These are phyloP conservation scores for Psylliodes chrysocephalus DNA, from an alignment of 2,888 invertebrate genomes.

Conservation along the genomic window DNA sequence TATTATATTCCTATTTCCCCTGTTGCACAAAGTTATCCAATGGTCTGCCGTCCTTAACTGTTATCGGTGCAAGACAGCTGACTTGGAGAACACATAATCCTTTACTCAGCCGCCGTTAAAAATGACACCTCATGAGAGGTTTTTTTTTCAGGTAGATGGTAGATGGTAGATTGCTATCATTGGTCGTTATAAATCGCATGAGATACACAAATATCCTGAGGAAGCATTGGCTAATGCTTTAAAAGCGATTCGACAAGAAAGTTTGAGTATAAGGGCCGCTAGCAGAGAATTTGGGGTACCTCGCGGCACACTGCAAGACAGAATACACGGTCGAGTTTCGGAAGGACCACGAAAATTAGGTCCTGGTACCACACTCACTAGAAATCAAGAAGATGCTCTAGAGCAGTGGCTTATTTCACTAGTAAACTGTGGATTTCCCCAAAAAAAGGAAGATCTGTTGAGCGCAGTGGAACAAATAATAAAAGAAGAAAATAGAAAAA, in stretches of 20 bases:
- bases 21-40: too few species aligned
- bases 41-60: too few species aligned
- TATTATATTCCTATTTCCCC: too few species aligned
- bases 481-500: neutral
- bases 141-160: too few species aligned
- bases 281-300: slow-evolving; percentile 33
- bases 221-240: slow-evolving; percentile 23
- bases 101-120: too few species aligned
- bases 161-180: too few species aligned
- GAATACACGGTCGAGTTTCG: neutral
- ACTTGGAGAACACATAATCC: too few species aligned
- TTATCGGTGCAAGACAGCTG: too few species aligned
- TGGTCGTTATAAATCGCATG: neutral
- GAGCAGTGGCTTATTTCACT: neutral
- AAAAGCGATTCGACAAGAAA: slow-evolving; percentile 28
- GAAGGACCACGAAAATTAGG: neutral
- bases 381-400: neutral
- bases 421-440: slow-evolving; percentile 13
- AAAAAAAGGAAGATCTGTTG: neutral
- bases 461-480: slow-evolving; percentile 3
- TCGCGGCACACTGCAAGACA: slow-evolving; percentile 32
- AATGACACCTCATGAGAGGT: too few species aligned
- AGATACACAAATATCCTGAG: slow-evolving; percentile 25
- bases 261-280: slow-evolving; percentile 27
- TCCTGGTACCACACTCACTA: neutral